These are phyloP conservation scores for Xiphorhynchus erythropygius DNA, from an alignment of 2,797 vertebrate genomes.

Conservation along the genomic window DNA sequence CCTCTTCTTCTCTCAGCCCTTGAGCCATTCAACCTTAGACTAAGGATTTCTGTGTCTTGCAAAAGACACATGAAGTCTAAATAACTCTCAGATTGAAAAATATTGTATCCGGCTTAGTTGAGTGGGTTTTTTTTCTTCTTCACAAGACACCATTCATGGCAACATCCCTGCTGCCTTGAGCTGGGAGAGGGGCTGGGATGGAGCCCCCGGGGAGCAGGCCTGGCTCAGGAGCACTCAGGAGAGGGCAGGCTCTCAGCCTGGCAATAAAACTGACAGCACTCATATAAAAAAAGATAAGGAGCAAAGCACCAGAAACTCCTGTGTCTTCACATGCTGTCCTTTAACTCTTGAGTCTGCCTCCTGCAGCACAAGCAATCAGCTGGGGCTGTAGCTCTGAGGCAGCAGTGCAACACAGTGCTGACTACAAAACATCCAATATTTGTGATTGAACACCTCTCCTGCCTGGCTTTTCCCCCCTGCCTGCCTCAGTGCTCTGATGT, in stretches of 20 bases:
- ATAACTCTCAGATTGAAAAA: conserved; percentile 46
- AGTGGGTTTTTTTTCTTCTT: not conserved
- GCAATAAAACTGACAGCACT: not conserved
- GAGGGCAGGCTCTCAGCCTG: not conserved
- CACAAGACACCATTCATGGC: not conserved
- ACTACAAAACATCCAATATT: not conserved
- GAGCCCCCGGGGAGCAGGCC: not conserved
- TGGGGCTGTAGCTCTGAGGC: not conserved
- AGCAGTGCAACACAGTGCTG: not conserved
- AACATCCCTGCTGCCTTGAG: not conserved
- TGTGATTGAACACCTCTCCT: accelerated
- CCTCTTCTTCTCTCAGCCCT: conserved; percentile 11
- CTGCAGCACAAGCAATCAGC: not conserved
- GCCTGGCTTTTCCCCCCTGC: not conserved
- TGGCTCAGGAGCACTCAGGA: not conserved
- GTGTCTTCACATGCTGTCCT: not conserved
- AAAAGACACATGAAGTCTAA: conserved; percentile 50
- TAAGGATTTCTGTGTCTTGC: not conserved
- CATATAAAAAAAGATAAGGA: not conserved
- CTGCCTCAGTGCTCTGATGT: not conserved
- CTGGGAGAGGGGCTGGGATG: not conserved
- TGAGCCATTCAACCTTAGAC: conserved; percentile 48
- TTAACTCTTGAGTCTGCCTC: not conserved
- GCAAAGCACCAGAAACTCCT: not conserved
- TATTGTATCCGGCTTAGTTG: not conserved